Percentiles rank a stretch among this genome's conserved stretches.
Evolutionary conservation across 2,888 invertebrate species (phyloP).

Genomic region (Cantharis nigra): DNA sequence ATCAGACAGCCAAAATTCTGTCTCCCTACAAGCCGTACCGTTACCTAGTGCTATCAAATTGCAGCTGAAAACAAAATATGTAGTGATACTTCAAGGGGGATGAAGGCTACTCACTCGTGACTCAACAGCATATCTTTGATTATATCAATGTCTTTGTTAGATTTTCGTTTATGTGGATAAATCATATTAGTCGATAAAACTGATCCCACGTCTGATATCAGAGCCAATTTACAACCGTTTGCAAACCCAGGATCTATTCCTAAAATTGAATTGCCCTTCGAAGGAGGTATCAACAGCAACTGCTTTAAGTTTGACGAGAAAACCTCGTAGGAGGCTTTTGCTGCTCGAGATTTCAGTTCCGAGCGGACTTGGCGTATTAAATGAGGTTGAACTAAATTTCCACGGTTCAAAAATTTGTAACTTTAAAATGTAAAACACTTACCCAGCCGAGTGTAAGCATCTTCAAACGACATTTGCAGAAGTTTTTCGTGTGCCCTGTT

Average conservation of each 20-base stretch:
- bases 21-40: constrained; percentile 88
- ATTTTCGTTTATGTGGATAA: constrained; percentile 63
- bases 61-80: constrained; percentile 61
- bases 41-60: constrained; percentile 87
- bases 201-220: constrained; percentile 74
- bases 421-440: constrained; percentile 28
- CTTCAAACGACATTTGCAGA: constrained; percentile 61
- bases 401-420: constrained; percentile 38
- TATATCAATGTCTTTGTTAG: constrained; percentile 55
- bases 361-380: constrained; percentile 71
- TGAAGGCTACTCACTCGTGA: constrained; percentile 57
- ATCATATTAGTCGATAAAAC: constrained; percentile 72
- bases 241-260: constrained; percentile 90
- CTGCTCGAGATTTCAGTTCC: constrained; percentile 75
- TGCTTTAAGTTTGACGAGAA: constrained; percentile 86
- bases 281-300: constrained; percentile 77
- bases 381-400: constrained; percentile 63
- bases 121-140: constrained; percentile 62
- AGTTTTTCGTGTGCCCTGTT: constrained; percentile 53
- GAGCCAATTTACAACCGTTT: constrained; percentile 88
- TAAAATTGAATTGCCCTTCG: constrained; percentile 77
- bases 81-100: not conserved
- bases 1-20: constrained; percentile 73
- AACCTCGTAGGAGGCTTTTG: constrained; percentile 81
- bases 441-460: constrained; percentile 64